Evolutionary conservation across 1,140 invertebrate genomes (phyloP).

Genomic region (Zaprionus tsacasi): DNA sequence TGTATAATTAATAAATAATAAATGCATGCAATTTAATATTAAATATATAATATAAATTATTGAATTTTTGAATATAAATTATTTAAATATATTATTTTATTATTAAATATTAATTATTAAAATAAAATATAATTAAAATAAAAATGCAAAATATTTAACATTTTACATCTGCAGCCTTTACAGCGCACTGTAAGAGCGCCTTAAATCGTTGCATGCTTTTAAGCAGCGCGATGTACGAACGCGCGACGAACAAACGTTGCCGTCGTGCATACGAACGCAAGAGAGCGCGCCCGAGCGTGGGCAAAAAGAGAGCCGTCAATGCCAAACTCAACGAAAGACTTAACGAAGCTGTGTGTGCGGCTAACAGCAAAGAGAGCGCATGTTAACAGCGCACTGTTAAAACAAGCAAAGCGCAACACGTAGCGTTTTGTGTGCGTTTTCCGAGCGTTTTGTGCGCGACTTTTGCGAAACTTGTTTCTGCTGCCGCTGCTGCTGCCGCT

Average conservation of each 20-base stretch:
- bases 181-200: not conserved
- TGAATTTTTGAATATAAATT: not conserved
- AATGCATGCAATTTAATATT: not conserved
- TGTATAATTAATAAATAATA: not conserved
- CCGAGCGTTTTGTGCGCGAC: conserved; percentile 48
- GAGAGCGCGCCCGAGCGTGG: not conserved
- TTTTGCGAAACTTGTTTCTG: conserved; percentile 49
- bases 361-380: conserved; percentile 18
- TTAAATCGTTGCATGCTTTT: conserved; percentile 28
- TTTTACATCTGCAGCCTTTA: not conserved
- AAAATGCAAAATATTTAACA: not conserved
- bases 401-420: conserved; percentile 56
- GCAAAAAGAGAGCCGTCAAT: not conserved
- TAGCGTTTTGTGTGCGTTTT: conserved; percentile 55
- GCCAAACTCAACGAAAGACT: conserved; percentile 25
- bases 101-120: not conserved
- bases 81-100: not conserved
- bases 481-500: not conserved
- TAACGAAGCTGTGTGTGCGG: conserved; percentile 23
- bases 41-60: not conserved
- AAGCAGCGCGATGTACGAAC: not conserved
- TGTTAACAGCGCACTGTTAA: conserved; percentile 31
- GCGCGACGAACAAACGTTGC: not conserved
- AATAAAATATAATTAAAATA: not conserved
- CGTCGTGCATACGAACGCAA: not conserved